phyloP scores from a whole-genome alignment of 2,797 vertebrate species.

The Zenarchopterus dispar region DNA sequence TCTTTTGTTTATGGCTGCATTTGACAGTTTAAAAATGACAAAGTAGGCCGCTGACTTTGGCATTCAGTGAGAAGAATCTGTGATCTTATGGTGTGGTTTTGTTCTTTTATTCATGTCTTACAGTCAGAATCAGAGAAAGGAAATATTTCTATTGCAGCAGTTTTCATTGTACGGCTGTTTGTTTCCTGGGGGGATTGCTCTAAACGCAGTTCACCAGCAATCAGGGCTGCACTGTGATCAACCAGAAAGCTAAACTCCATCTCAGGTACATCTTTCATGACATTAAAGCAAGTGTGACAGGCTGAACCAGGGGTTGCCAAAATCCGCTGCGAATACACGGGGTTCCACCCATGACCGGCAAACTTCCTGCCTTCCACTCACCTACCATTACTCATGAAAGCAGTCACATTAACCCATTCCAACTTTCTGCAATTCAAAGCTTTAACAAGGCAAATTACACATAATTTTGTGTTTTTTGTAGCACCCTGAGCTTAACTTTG shows the following conservation, averaged over 20 bases:
- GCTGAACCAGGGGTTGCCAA: slow-evolving; percentile 61
- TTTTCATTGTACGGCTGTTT: slow-evolving; percentile 40
- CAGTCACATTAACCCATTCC: slow-evolving; percentile 66
- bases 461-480: slow-evolving; percentile 64
- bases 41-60: not conserved
- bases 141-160: slow-evolving; percentile 53
- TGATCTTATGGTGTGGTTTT: slow-evolving; percentile 51
- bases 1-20: too few species aligned
- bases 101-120: slow-evolving; percentile 52
- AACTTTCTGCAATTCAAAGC: slow-evolving; percentile 69
- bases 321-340: slow-evolving; percentile 47
- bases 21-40: too few species aligned
- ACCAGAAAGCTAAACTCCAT: slow-evolving; percentile 65
- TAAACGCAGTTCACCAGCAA: slow-evolving; percentile 69
- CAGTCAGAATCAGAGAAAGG: slow-evolving; percentile 22
- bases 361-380: slow-evolving; percentile 69
- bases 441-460: slow-evolving; percentile 71
- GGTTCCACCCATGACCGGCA: slow-evolving; percentile 56
- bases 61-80: slow-evolving; percentile 23
- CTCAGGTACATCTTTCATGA: slow-evolving; percentile 78
- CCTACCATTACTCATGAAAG: slow-evolving; percentile 73
- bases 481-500: slow-evolving; percentile 39
- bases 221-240: slow-evolving; percentile 64
- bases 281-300: slow-evolving; percentile 72
- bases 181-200: slow-evolving; percentile 60